phyloP scores from a whole-genome alignment of 2,888 invertebrate genomes.

The Zeuzera pyrina region DNA sequence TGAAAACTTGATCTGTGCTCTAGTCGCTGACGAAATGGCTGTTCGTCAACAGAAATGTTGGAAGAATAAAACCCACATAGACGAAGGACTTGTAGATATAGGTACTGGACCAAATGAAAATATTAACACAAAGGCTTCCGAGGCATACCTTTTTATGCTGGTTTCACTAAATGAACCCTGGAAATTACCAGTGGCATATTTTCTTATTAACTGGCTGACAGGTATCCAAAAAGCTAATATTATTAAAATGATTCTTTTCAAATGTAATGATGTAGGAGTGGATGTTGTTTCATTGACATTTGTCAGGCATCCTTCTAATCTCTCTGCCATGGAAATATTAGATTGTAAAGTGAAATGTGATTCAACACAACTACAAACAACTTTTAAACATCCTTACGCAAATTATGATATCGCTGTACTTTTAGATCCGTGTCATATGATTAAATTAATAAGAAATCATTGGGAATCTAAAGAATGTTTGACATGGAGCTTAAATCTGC shows the following conservation, averaged over 20 bases:
- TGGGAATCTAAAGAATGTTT: slow-evolving; percentile 1
- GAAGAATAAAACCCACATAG: no score
- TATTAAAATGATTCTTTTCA: background rate
- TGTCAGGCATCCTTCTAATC: background rate
- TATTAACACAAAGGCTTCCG: background rate
- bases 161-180: background rate
- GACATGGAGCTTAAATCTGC: no score
- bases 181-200: background rate
- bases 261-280: background rate
- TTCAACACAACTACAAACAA: background rate
- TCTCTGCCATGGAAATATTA: background rate
- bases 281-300: background rate
- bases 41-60: no score
- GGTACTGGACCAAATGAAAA: background rate
- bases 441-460: background rate
- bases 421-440: background rate
- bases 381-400: background rate
- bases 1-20: no score
- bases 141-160: background rate
- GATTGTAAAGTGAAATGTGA: background rate
- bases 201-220: background rate
- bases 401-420: background rate
- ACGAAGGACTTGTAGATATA: background rate
- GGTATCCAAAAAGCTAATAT: background rate
- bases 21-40: no score